Percentiles rank a stretch among this genome's conserved stretches.
Evolutionary conservation across 2,797 vertebrate genomes (phyloP).

Genomic region (Alcedo atthis): DNA sequence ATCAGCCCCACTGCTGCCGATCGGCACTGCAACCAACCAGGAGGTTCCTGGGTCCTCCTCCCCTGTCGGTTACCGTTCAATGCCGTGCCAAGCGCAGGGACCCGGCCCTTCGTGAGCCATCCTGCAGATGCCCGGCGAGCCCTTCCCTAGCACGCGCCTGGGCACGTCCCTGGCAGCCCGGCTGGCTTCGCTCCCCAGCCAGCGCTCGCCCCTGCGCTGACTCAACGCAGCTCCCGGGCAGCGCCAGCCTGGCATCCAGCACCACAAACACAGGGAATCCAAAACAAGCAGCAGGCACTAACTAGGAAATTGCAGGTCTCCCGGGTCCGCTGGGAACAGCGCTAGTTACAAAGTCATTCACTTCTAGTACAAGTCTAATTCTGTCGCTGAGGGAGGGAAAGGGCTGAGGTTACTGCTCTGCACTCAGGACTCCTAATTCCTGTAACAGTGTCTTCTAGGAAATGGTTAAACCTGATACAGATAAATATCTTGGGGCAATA

Average conservation of each 20-base stretch:
- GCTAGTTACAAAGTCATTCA: background rate
- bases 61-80: rapidly evolving
- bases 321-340: background rate
- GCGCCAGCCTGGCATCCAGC: background rate
- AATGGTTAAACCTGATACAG: background rate
- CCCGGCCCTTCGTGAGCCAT: background rate
- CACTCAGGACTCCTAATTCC: background rate
- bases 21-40: background rate
- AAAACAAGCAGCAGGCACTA: background rate
- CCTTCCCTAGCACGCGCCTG: rapidly evolving
- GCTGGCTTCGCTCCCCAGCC: rapidly evolving
- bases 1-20: background rate
- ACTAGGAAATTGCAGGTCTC: background rate
- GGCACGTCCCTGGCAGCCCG: rapidly evolving
- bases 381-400: background rate
- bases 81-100: background rate
- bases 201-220: rapidly evolving
- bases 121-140: background rate
- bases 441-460: background rate
- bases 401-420: background rate
- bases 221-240: background rate
- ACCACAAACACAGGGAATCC: rapidly evolving
- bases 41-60: background rate
- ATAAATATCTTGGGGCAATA: conserved; percentile 58
- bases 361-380: background rate